These are phyloP conservation scores for Spermophilus dauricus DNA, from an alignment of 2,113 vertebrate species.

Conservation along the genomic window DNA sequence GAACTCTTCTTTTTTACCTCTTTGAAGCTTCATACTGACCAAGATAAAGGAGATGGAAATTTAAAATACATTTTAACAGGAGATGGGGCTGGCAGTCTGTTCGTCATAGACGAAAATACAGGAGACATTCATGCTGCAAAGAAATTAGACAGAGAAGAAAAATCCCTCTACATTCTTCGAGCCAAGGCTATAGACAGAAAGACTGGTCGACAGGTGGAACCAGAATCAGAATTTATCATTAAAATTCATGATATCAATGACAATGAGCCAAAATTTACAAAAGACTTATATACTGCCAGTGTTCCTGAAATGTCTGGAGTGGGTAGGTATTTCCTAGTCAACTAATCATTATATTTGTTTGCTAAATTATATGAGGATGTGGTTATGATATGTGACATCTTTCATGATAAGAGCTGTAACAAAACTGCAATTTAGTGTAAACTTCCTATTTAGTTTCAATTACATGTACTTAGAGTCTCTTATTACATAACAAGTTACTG, in stretches of 20 bases:
- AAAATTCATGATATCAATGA: conserved; percentile 99
- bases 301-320: conserved; percentile 98
- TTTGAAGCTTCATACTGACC: conserved; percentile 97
- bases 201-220: conserved; percentile 95
- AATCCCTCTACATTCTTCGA: conserved; percentile 94
- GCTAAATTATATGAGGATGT: neutral
- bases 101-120: conserved; percentile 98
- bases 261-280: conserved; percentile 96
- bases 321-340: conserved; percentile 91
- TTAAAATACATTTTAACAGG: conserved; percentile 98
- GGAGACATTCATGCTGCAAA: conserved; percentile 98
- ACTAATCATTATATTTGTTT: conserved; percentile 58
- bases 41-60: conserved; percentile 96
- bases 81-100: conserved; percentile 96
- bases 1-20: conserved; percentile 85
- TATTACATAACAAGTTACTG: neutral
- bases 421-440: conserved; percentile 6
- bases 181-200: conserved; percentile 96
- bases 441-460: neutral
- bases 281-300: conserved; percentile 94
- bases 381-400: neutral
- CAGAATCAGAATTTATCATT: conserved; percentile 98
- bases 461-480: neutral
- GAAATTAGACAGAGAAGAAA: conserved; percentile 98
- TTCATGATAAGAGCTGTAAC: neutral